Conservation (phyloP, 1,140 invertebrate genomes). For the Sesamia nonagrioides region DNA sequence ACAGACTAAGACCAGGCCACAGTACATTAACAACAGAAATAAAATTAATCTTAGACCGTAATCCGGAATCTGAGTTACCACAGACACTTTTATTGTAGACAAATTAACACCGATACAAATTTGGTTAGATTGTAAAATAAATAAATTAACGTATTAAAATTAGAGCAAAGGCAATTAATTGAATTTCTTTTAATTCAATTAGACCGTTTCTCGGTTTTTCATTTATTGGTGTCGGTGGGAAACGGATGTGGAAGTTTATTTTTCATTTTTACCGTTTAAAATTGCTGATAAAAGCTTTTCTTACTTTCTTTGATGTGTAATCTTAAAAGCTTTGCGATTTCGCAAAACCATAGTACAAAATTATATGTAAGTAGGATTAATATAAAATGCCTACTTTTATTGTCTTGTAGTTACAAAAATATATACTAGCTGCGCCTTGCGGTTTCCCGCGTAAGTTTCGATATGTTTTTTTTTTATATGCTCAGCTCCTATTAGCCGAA, state of each 20-base stretch:
- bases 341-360: too few relatives aligned
- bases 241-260: constrained; percentile 38
- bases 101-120: constrained; percentile 42
- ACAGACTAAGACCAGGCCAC: background rate
- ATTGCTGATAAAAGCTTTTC: too few relatives aligned
- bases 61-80: constrained; percentile 6
- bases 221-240: constrained; percentile 9
- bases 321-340: too few relatives aligned
- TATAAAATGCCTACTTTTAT: too few relatives aligned
- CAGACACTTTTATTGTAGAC: constrained; percentile 21
- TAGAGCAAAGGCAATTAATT: constrained; percentile 51
- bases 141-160: constrained; percentile 43
- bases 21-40: constrained; percentile 14
- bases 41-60: background rate
- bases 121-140: constrained; percentile 55
- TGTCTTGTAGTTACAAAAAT: too few relatives aligned
- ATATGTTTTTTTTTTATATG: too few relatives aligned
- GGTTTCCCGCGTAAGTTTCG: too few relatives aligned
- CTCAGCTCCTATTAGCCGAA: too few relatives aligned
- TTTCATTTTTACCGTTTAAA: background rate
- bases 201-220: background rate
- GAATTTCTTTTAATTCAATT: constrained; percentile 39
- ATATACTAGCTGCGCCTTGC: too few relatives aligned
- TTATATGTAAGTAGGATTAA: too few relatives aligned
- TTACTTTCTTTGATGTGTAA: background rate